Percentiles rank a stretch among this genome's conserved stretches.
Evolutionary conservation across 2,888 invertebrate species (phyloP).

Genomic region (Epirrita christyi): DNA sequence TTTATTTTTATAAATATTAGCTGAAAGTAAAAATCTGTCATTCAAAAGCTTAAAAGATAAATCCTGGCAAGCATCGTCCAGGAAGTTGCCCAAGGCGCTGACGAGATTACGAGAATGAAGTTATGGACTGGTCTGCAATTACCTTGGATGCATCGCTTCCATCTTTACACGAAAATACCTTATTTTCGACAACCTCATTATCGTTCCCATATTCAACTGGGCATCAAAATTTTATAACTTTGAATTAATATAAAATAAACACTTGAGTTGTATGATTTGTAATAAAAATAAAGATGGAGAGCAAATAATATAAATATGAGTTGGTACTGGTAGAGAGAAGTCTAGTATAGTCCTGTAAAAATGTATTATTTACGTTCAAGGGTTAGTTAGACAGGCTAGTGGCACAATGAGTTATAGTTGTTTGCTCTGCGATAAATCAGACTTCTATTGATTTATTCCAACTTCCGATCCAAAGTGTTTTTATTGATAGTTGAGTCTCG

Average conservation of each 20-base stretch:
- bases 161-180: conserved; percentile 43
- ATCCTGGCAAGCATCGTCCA: conserved; percentile 18
- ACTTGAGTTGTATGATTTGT: too few species aligned
- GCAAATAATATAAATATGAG: too few species aligned
- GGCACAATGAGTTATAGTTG: conserved; percentile 68
- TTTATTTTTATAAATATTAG: neutral
- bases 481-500: conserved; percentile 34
- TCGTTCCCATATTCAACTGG: conserved; percentile 17
- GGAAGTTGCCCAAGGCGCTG: conserved; percentile 35
- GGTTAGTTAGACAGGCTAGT: conserved; percentile 11
- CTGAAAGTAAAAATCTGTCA: conserved; percentile 4
- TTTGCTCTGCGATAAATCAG: conserved; percentile 71
- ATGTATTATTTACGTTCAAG: neutral
- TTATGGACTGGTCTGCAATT: conserved; percentile 54
- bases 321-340: too few species aligned
- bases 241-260: neutral
- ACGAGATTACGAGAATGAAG: conserved; percentile 62
- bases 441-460: conserved; percentile 65
- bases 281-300: too few species aligned
- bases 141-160: conserved; percentile 41
- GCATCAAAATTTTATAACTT: too few species aligned
- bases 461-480: conserved; percentile 44
- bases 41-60: conserved; percentile 27
- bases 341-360: too few species aligned
- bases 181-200: conserved; percentile 47